These are phyloP conservation scores for Gallirallus australis DNA, from an alignment of 2,797 vertebrate genomes.

Conservation along the genomic window DNA sequence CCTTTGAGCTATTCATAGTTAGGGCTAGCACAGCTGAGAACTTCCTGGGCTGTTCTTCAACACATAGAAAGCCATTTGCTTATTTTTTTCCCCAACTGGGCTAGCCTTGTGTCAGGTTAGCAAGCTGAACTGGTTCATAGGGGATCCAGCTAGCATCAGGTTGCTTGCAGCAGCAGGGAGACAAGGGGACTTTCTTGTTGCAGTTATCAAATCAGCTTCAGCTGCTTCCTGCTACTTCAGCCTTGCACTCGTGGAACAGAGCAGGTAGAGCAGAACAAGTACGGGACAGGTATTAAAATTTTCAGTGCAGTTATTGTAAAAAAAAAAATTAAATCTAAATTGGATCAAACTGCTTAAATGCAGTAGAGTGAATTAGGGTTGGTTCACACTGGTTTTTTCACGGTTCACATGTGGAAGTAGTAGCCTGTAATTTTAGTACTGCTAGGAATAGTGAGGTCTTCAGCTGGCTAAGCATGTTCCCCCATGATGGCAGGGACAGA, in stretches of 20 bases:
- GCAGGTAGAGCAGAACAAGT: background rate
- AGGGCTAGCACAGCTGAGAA: background rate
- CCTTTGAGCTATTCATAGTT: background rate
- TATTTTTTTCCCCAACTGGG: background rate
- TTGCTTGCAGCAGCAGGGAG: background rate
- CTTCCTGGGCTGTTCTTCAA: background rate
- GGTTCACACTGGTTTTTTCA: background rate
- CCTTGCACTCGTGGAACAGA: background rate
- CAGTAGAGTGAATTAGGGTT: background rate
- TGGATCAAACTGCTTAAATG: background rate
- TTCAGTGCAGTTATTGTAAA: background rate
- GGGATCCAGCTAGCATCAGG: background rate
- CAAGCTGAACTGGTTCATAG: background rate
- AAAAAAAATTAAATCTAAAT: background rate
- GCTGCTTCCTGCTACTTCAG: background rate
- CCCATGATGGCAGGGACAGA: background rate
- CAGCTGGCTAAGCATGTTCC: background rate
- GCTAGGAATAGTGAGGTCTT: background rate
- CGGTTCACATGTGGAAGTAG: background rate
- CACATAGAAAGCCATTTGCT: background rate
- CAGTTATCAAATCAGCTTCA: background rate
- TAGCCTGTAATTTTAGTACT: background rate
- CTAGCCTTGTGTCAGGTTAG: background rate
- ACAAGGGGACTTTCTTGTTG: background rate
- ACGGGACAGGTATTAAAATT: background rate